Conservation (phyloP, 2,113 vertebrate species). For the Polypterus senegalus region DNA sequence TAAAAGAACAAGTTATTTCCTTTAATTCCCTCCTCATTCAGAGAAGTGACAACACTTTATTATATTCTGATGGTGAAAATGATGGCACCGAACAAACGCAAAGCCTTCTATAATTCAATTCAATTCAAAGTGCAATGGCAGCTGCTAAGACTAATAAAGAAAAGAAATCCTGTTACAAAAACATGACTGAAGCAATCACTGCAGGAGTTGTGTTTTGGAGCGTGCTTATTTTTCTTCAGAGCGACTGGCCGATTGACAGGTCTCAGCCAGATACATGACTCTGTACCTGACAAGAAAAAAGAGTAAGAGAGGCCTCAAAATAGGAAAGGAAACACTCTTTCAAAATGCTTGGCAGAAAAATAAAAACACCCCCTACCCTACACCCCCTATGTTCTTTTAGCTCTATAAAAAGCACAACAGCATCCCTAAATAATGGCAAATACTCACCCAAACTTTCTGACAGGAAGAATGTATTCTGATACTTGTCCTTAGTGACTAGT, state of each 20-base stretch:
- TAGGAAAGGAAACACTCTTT: too few relatives aligned
- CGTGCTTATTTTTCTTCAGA: neutral
- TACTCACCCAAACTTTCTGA: too few relatives aligned
- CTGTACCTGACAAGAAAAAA: neutral
- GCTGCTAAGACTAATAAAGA: conserved; percentile 7
- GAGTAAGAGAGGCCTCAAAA: neutral
- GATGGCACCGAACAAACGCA: conserved; percentile 2
- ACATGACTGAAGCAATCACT: neutral
- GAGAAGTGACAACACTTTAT: conserved; percentile 15
- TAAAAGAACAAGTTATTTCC: neutral
- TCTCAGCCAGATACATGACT: neutral
- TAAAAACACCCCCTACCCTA: neutral
- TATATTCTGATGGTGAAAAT: conserved; percentile 15
- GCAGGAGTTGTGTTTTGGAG: neutral
- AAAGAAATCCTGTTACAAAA: neutral
- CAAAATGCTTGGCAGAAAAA: neutral
- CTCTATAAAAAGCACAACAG: neutral
- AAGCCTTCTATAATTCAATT: conserved; percentile 10
- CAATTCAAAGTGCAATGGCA: conserved; percentile 15
- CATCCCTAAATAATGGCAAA: too few relatives aligned
- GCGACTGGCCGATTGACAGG: conserved; percentile 2
- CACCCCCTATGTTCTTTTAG: neutral
- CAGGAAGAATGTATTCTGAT: too few relatives aligned
- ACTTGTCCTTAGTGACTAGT: too few relatives aligned
- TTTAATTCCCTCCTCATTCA: neutral